Evolutionary conservation across 2,888 invertebrate genomes (phyloP).

Genomic region (Leptinotarsa tumamoca): DNA sequence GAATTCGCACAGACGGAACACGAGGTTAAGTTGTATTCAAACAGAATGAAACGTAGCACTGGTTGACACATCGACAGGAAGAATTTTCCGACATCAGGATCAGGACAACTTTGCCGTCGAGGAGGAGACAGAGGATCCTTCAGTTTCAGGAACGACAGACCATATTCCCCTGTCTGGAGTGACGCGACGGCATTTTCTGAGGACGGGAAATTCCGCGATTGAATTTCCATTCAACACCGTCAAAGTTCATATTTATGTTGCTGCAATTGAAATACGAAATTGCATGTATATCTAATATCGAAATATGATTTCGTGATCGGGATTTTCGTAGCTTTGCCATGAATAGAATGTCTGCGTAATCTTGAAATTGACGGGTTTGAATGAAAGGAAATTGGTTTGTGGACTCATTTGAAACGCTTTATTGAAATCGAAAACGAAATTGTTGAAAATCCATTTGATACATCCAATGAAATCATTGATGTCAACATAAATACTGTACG

Average conservation of each 20-base stretch:
- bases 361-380: slow-evolving; percentile 7
- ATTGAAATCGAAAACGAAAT: neutral
- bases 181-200: neutral
- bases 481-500: too few species aligned
- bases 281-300: slow-evolving; percentile 34
- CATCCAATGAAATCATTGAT: too few species aligned
- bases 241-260: slow-evolving; percentile 49
- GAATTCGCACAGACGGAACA: slow-evolving; percentile 11
- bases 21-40: slow-evolving; percentile 14
- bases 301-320: slow-evolving; percentile 34
- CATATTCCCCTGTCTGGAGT: neutral
- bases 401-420: neutral
- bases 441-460: neutral
- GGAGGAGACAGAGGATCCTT: neutral
- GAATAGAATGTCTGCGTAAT: slow-evolving; percentile 14
- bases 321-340: slow-evolving; percentile 18
- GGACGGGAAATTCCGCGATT: slow-evolving; percentile 46
- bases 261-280: slow-evolving; percentile 46
- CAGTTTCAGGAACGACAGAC: neutral
- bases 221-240: slow-evolving; percentile 49
- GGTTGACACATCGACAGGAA: neutral
- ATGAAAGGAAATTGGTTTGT: slow-evolving; percentile 13
- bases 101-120: neutral
- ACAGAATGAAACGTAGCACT: slow-evolving; percentile 6
- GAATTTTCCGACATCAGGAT: neutral